These are phyloP conservation scores for Natrix natrix DNA, from an alignment of 2,797 vertebrate genomes.

Conservation along the genomic window DNA sequence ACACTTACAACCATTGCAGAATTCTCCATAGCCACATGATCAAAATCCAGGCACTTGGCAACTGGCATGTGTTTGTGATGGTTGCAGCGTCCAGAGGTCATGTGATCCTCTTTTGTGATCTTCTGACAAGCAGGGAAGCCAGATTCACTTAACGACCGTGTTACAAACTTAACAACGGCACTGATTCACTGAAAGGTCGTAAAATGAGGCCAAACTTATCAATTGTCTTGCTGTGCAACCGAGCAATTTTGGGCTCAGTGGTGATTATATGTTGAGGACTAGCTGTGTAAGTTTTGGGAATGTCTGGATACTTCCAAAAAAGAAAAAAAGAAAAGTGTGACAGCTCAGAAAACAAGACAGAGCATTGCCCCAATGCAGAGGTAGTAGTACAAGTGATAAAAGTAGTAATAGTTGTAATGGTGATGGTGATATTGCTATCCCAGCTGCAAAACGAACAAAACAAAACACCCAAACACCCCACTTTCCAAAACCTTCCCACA, in stretches of 20 bases:
- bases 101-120: neutral
- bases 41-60: neutral
- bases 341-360: neutral
- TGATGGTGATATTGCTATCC: neutral
- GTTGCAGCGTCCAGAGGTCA: neutral
- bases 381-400: neutral
- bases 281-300: neutral
- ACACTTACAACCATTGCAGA: neutral
- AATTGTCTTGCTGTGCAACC: neutral
- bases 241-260: neutral
- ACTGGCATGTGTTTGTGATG: neutral
- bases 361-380: neutral
- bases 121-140: neutral
- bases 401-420: neutral
- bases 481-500: neutral
- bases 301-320: neutral
- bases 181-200: fast-evolving
- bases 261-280: neutral
- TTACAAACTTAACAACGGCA: neutral
- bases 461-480: neutral
- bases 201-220: neutral
- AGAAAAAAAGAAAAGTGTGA: neutral
- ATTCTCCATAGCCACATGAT: neutral
- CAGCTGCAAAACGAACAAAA: neutral
- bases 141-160: neutral